Evolutionary conservation across 2,797 vertebrate species (phyloP).

Genomic region (Sebastes kiyomatsui): DNA sequence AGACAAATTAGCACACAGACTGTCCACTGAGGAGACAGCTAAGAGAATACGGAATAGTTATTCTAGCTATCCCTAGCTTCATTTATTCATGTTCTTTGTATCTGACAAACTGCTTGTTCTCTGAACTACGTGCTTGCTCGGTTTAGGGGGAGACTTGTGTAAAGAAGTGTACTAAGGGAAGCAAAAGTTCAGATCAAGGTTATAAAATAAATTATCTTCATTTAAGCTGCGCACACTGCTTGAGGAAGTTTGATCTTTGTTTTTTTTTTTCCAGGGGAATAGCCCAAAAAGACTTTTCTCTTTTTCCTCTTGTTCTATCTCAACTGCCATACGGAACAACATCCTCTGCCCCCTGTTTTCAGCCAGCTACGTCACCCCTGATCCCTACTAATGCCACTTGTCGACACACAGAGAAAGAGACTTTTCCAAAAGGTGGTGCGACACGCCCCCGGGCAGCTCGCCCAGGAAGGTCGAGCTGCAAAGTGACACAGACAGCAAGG

Average conservation of each 20-base stretch:
- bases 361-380: constrained; percentile 46
- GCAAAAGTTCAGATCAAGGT: constrained; percentile 13
- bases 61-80: too few species aligned
- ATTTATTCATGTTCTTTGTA: too few species aligned
- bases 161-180: not conserved
- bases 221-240: not conserved
- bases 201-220: constrained; percentile 9
- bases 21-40: too few species aligned
- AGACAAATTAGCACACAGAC: too few species aligned
- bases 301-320: constrained; percentile 7
- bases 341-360: constrained; percentile 40
- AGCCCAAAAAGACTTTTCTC: not conserved
- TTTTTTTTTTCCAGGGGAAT: not conserved
- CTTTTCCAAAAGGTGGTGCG: constrained; percentile 49
- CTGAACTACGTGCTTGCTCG: not conserved
- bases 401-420: constrained; percentile 46
- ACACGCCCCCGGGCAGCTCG: constrained; percentile 55
- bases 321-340: constrained; percentile 32
- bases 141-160: not conserved
- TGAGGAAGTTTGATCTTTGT: not conserved
- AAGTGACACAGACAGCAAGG: constrained; percentile 66
- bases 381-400: constrained; percentile 67
- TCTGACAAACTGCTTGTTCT: not conserved
- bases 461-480: constrained; percentile 56
- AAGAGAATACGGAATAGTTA: too few species aligned